phyloP scores from a whole-genome alignment of 2,113 vertebrate species.

The Hystrix brachyura region DNA sequence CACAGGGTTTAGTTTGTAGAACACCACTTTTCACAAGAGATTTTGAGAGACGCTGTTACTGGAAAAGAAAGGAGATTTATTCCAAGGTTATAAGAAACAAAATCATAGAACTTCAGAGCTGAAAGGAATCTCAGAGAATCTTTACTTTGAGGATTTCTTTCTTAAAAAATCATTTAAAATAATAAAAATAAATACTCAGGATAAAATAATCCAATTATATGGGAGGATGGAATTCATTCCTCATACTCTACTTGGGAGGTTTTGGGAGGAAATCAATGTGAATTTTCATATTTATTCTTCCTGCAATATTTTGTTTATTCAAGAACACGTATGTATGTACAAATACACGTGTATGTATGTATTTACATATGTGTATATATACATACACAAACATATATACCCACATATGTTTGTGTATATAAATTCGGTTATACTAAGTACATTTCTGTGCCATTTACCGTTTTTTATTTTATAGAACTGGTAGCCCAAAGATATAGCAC shows the following conservation, averaged over 20 bases:
- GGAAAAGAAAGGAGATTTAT: neutral
- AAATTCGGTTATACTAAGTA: neutral
- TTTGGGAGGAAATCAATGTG: neutral
- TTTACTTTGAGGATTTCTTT: neutral
- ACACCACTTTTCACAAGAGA: neutral
- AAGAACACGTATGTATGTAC: neutral
- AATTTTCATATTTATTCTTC: neutral
- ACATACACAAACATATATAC: rapidly evolving
- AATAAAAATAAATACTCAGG: neutral
- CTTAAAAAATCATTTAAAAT: neutral
- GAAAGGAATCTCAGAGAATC: neutral
- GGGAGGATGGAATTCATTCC: neutral
- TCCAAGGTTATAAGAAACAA: neutral
- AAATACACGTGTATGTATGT: neutral
- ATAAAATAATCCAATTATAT: neutral
- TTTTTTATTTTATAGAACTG: conserved; percentile 22
- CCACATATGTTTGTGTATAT: neutral
- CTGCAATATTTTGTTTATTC: neutral
- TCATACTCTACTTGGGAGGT: neutral
- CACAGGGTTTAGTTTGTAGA: neutral
- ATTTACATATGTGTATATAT: neutral
- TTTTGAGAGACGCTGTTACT: neutral
- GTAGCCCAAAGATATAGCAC: neutral
- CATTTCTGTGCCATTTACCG: neutral
- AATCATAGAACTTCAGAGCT: neutral